phyloP scores from a whole-genome alignment of 2,888 invertebrate species.

The Pachymerium ferrugineum region DNA sequence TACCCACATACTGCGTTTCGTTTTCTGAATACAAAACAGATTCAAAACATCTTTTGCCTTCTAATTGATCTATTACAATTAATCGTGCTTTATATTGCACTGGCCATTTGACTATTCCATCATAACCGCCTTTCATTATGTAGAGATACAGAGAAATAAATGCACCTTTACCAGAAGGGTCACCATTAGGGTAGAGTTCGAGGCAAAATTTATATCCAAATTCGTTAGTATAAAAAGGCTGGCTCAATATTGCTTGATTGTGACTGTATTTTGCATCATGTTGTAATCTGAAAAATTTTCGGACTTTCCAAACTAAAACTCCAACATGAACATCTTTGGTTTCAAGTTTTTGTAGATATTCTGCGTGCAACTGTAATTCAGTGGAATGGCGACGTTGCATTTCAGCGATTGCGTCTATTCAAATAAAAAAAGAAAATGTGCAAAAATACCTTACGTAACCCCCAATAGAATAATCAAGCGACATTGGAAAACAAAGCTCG shows the following conservation, averaged over 20 bases:
- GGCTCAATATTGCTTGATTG: not conserved
- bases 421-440: no score
- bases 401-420: not conserved
- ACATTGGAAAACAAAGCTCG: not conserved
- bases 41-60: not conserved
- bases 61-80: not conserved
- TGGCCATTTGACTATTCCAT: not conserved
- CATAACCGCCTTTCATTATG: not conserved
- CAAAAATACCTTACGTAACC: no score
- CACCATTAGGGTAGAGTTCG: not conserved
- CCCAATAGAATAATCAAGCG: no score
- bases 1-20: not conserved
- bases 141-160: not conserved
- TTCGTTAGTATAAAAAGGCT: not conserved
- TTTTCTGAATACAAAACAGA: not conserved
- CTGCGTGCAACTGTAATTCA: not conserved
- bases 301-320: not conserved
- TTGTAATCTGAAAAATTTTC: not conserved
- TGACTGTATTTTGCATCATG: not conserved
- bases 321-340: not conserved
- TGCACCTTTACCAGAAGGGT: not conserved
- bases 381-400: not conserved
- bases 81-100: not conserved
- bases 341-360: not conserved
- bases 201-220: not conserved